Evolutionary conservation across 2,113 vertebrate genomes (phyloP).

Genomic region (Athene cunicularia): DNA sequence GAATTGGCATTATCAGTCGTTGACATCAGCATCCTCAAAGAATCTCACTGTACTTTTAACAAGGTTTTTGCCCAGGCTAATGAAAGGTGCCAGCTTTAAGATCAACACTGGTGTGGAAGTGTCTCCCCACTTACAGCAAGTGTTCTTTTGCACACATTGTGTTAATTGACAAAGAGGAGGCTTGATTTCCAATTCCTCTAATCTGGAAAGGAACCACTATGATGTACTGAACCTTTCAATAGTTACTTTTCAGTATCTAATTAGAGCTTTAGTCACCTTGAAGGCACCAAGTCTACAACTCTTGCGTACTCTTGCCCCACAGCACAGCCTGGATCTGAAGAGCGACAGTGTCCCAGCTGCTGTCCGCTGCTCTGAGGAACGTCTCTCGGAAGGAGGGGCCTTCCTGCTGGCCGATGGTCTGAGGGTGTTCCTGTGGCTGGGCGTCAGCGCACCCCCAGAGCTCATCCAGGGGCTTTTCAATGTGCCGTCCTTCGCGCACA

Average conservation of each 20-base stretch:
- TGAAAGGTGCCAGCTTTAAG: not conserved
- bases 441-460: constrained; percentile 83
- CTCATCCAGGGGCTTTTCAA: constrained; percentile 90
- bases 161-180: not conserved
- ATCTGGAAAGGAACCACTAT: not conserved
- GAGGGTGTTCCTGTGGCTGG: constrained; percentile 89
- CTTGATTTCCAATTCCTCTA: not conserved
- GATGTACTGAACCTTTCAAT: not conserved
- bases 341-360: constrained; percentile 72
- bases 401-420: constrained; percentile 91
- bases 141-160: not conserved
- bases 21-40: not conserved
- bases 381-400: constrained; percentile 84
- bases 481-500: constrained; percentile 86
- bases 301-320: not conserved
- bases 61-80: not conserved
- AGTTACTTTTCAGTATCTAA: not conserved
- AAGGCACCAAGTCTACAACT: rapidly evolving
- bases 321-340: constrained; percentile 86
- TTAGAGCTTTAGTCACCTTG: not conserved
- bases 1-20: rapidly evolving
- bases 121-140: rapidly evolving
- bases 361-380: constrained; percentile 88
- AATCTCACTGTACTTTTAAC: not conserved
- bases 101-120: not conserved